Conservation (phyloP, 2,888 invertebrate genomes). For the Pollenia griseotomentosa region DNA sequence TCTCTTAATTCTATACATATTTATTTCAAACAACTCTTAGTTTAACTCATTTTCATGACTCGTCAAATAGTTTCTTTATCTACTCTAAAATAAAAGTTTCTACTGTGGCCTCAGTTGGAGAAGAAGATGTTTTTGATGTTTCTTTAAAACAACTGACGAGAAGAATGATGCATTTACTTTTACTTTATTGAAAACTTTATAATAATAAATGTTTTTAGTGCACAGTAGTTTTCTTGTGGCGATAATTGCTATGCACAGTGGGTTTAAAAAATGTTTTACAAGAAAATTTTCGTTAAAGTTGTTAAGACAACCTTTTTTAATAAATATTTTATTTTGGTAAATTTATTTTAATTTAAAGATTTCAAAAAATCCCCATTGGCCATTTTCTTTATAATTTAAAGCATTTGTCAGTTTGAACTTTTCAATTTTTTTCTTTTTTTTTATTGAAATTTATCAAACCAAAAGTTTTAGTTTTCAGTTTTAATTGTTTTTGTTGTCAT, state of each 20-base stretch:
- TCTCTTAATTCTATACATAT: background rate
- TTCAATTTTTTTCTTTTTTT: constrained; percentile 21
- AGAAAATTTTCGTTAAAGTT: background rate
- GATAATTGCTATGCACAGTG: background rate
- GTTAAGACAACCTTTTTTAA: too few species aligned
- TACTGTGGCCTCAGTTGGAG: constrained; percentile 24
- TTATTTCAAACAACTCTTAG: constrained; percentile 3
- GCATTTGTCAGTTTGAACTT: constrained; percentile 26
- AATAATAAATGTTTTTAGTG: constrained; percentile 33
- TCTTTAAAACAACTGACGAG: constrained; percentile 17
- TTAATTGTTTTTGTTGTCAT: constrained; percentile 35
- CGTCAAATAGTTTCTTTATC: constrained; percentile 30
- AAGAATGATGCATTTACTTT: constrained; percentile 32
- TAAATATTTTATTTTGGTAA: too few species aligned
- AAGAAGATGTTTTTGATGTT: constrained; percentile 23
- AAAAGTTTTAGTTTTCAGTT: constrained; percentile 31
- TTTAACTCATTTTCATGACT: constrained; percentile 53
- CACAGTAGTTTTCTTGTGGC: background rate
- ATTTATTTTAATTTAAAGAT: too few species aligned
- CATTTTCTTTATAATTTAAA: background rate
- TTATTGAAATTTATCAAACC: constrained; percentile 30
- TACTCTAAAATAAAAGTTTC: background rate
- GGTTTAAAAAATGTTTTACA: background rate
- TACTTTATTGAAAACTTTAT: constrained; percentile 30
- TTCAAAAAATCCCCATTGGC: too few species aligned